Base-by-base conservation (phyloP, 2,113 vertebrate species). In the Aspidoscelis tigris region DNA sequence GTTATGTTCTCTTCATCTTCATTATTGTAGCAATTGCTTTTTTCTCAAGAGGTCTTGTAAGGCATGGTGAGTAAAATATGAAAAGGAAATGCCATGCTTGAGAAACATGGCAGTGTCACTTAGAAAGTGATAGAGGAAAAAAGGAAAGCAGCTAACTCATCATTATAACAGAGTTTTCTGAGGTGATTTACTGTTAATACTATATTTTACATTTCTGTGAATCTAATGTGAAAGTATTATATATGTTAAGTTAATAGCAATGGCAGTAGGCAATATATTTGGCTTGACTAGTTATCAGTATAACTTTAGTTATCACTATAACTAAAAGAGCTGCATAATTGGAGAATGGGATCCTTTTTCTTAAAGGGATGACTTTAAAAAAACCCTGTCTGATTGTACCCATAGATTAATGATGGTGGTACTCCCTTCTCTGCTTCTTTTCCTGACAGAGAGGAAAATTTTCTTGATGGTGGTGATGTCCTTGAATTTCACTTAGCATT, bases 181-280 rank as follows among this genome's bases (percentile, higher is more conserved):
- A n/a, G 14, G 58, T 83, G 82, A 66, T 72, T 80, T 81, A 33
- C 39, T 78, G 55, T 78, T 83, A 44, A 76, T 16, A 61, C 58
- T 20, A 61, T 86, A 71, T 89, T 88, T 84, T 85, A 86, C 81
- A 86, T 84, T 91, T 93, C 86, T 85, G 43, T n/a, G 73, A 77
- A 83, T 47, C 70, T 88, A 61, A 84, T 80, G 80, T 88, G 4
- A 88, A 85, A 93, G 2, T 43, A 92, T 83, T 6, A 22, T 76
- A 88, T 65, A 10, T 75, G 61, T 69, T 81, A 83, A 88, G 41
- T 76, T n/a, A 50, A 68, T 84, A 87, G 88, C 81, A 69, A 9
- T 82, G 84, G 86, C 53, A 80, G 80, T 7, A 44, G 87, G 87
- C 92, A 79, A 53, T 64, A 80, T 53, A n/a, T 55, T 90, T 61